Percentiles rank a stretch among this genome's conserved stretches.
phyloP scores from a whole-genome alignment of 2,888 invertebrate species.

The Torymus tubicola region DNA sequence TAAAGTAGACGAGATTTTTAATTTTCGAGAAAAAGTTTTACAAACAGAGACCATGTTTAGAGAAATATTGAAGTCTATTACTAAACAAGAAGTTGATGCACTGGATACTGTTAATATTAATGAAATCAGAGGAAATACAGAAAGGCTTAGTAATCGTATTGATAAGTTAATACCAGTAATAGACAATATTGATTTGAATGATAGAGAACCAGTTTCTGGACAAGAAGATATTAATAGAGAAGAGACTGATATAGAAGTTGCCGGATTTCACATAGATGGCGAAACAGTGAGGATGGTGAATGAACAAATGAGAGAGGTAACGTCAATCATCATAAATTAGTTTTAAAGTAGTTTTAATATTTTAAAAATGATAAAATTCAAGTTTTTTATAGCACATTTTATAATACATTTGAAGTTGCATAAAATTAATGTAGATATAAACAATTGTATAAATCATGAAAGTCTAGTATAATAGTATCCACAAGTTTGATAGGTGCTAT shows the following conservation, averaged over 20 bases:
- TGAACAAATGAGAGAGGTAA: constrained; percentile 57
- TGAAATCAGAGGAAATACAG: constrained; percentile 65
- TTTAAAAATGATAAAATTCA: not conserved
- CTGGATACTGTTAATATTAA: constrained; percentile 65
- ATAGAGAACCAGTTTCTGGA: constrained; percentile 70
- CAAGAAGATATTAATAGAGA: constrained; percentile 70
- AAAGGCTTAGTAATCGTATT: constrained; percentile 65
- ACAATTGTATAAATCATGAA: too few species aligned
- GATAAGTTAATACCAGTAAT: constrained; percentile 71
- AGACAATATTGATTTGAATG: constrained; percentile 71
- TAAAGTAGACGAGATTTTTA: constrained; percentile 79
- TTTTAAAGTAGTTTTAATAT: too few species aligned
- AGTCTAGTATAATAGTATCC: too few species aligned
- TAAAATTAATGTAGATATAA: too few species aligned
- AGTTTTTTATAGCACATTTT: too few species aligned
- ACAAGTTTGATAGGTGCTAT: too few species aligned
- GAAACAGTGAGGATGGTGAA: constrained; percentile 72
- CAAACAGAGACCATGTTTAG: constrained; percentile 78
- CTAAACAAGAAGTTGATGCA: constrained; percentile 65
- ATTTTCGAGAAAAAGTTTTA: constrained; percentile 79
- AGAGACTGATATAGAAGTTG: constrained; percentile 69
- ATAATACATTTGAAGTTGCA: too few species aligned
- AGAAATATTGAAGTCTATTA: constrained; percentile 73
- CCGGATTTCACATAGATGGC: constrained; percentile 71
- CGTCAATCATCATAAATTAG: not conserved